Conservation (phyloP, 1,140 invertebrate genomes). For the Pogonomyrmex californicus region DNA sequence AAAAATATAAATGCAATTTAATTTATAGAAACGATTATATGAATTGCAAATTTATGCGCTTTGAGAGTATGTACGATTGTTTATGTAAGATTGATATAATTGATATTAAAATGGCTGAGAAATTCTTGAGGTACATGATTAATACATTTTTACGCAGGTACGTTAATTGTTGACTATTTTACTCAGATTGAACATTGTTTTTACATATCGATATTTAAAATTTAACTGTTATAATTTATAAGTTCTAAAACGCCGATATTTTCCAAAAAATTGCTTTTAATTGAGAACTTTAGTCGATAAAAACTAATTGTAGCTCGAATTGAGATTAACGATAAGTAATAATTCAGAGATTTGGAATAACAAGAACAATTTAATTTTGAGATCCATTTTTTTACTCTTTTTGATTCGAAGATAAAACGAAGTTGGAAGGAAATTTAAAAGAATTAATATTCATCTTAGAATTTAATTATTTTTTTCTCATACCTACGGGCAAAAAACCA, state of each 20-base stretch:
- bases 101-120: neutral
- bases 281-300: neutral
- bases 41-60: neutral
- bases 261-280: neutral
- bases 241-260: neutral
- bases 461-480: conserved; percentile 2
- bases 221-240: neutral
- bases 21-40: neutral
- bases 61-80: too few relatives aligned
- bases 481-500: too few relatives aligned
- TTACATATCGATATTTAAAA: neutral
- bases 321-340: neutral
- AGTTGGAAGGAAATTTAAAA: neutral
- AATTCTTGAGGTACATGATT: neutral
- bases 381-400: neutral
- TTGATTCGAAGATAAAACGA: neutral
- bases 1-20: neutral
- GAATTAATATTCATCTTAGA: neutral
- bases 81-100: neutral
- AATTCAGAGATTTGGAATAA: too few relatives aligned
- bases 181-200: neutral
- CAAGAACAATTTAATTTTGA: neutral
- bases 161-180: too few relatives aligned
- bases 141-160: too few relatives aligned
- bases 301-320: neutral